Percentiles rank a stretch among this genome's conserved stretches.
Evolutionary conservation across 2,888 invertebrate species (phyloP).

Genomic region (Caenorhabditis uteleia): DNA sequence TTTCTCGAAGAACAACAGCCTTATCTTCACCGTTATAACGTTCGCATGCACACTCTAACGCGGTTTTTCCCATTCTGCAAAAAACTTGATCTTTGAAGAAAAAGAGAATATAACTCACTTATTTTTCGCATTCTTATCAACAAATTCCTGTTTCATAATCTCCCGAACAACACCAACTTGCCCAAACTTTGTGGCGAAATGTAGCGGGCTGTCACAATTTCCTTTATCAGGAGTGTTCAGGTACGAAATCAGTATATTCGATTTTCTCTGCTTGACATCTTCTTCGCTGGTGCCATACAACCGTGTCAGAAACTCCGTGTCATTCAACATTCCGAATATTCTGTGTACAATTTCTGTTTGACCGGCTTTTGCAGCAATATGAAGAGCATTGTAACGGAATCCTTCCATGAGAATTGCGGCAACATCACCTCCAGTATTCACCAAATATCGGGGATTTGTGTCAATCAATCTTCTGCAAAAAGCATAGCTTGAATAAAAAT

Average conservation of each 20-base stretch:
- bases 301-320: constrained; percentile 14
- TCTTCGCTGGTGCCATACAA: constrained; percentile 21
- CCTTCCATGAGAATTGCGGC: constrained; percentile 53
- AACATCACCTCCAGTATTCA: constrained; percentile 50
- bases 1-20: constrained; percentile 4
- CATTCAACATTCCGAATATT: constrained; percentile 11
- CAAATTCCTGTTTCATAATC: constrained; percentile 6
- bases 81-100: background rate
- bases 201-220: constrained; percentile 45
- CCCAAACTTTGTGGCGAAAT: constrained; percentile 51
- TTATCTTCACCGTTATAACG: constrained; percentile 31
- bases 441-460: constrained; percentile 46
- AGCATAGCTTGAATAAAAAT: background rate
- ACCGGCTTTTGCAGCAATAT: constrained; percentile 46
- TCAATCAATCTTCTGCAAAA: constrained; percentile 31
- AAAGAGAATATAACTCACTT: constrained; percentile 17
- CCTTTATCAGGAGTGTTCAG: constrained; percentile 53
- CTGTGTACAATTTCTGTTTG: constrained; percentile 18
- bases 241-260: constrained; percentile 43
- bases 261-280: constrained; percentile 29
- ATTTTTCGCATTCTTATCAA: constrained; percentile 18
- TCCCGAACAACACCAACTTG: constrained; percentile 37
- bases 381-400: constrained; percentile 50
- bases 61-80: constrained; percentile 26
- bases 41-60: constrained; percentile 28